These are phyloP conservation scores for Notiomystis cincta DNA, from an alignment of 2,113 vertebrate species.

Conservation along the genomic window DNA sequence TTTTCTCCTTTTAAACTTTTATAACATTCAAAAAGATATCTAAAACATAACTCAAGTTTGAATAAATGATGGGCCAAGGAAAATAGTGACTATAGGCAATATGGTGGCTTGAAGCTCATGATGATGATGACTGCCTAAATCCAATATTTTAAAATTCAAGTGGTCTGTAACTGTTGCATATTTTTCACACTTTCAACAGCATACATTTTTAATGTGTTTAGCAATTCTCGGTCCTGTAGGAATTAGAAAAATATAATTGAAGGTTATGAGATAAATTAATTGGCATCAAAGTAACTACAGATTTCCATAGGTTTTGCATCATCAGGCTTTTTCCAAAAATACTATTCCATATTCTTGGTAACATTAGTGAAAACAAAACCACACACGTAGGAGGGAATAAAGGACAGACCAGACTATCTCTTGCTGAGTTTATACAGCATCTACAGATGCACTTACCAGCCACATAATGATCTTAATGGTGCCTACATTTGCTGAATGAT, in stretches of 20 bases:
- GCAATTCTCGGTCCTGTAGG: neutral
- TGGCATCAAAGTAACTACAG: neutral
- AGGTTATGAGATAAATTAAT: constrained; percentile 1
- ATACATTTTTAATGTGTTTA: constrained; percentile 1
- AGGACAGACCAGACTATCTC: neutral
- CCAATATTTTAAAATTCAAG: constrained; percentile 10
- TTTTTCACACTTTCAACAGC: constrained; percentile 14
- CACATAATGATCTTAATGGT: neutral
- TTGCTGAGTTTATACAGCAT: neutral
- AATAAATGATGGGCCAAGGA: constrained; percentile 9
- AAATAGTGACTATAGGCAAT: neutral
- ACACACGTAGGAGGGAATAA: neutral
- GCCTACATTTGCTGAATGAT: constrained; percentile 28
- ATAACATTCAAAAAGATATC: neutral
- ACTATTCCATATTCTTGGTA: neutral
- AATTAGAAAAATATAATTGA: constrained; percentile 23
- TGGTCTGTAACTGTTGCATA: constrained; percentile 27
- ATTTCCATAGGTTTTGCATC: neutral
- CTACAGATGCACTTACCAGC: neutral
- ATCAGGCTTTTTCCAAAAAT: neutral
- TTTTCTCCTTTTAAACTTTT: neutral
- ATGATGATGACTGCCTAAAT: neutral
- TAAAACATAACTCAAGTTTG: neutral
- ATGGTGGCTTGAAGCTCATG: neutral
- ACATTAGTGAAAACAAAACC: neutral